Evolutionary conservation across 2,888 invertebrate genomes (phyloP).

Genomic region (Trissolcus japonicus): DNA sequence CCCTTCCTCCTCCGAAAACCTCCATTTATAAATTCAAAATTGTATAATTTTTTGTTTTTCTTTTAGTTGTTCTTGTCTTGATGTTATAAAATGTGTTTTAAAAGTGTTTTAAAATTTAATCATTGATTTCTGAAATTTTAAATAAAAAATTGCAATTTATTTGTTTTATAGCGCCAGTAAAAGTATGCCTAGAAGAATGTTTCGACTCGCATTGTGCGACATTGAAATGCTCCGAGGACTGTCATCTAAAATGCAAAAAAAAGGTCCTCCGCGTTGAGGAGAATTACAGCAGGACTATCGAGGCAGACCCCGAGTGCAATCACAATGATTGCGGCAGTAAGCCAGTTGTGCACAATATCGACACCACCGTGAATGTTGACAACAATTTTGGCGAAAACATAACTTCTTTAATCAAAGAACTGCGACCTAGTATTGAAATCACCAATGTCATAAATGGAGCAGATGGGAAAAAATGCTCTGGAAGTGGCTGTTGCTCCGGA

Average conservation of each 20-base stretch:
- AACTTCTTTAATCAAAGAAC: background rate
- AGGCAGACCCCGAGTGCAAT: slow-evolving; percentile 61
- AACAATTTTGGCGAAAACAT: slow-evolving; percentile 49
- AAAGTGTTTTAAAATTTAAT: too few relatives aligned
- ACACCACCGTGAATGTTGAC: slow-evolving; percentile 66
- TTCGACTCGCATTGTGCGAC: slow-evolving; percentile 61
- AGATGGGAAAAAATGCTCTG: background rate
- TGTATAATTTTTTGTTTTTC: too few relatives aligned
- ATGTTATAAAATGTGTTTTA: too few relatives aligned
- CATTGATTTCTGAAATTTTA: too few relatives aligned
- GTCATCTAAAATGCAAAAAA: slow-evolving; percentile 65
- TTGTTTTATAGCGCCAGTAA: background rate
- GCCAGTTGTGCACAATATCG: slow-evolving; percentile 61
- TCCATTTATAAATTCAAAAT: too few relatives aligned
- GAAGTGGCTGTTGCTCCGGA: too few relatives aligned
- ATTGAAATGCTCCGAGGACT: slow-evolving; percentile 63
- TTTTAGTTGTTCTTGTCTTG: too few relatives aligned
- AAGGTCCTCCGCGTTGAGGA: slow-evolving; percentile 65
- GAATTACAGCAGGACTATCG: slow-evolving; percentile 60
- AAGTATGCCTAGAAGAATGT: slow-evolving; percentile 62
- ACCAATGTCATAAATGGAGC: slow-evolving; percentile 52
- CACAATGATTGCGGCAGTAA: slow-evolving; percentile 59
- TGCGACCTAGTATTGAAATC: slow-evolving; percentile 27
- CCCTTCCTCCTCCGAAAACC: too few relatives aligned
- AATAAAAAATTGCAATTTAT: too few relatives aligned